Percentiles rank a stretch among this genome's conserved stretches.
phyloP scores from a whole-genome alignment of 2,888 invertebrate genomes.

The Campopleginae sp. region DNA sequence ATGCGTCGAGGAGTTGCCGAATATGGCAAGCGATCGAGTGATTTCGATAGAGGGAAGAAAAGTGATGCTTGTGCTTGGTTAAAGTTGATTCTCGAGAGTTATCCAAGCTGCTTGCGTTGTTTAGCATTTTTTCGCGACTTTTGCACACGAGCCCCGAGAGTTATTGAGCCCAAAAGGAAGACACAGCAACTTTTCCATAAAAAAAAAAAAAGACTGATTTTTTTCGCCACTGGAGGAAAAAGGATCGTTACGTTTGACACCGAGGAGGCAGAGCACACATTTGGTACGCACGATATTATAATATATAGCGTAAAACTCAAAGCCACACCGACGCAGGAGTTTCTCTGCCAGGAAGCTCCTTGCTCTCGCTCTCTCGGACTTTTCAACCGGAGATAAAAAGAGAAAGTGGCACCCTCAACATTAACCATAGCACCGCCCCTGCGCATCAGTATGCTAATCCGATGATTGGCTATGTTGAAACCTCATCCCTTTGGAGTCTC shows the following conservation, averaged over 20 bases:
- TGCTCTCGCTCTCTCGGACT: conserved; percentile 31
- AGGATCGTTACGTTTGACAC: conserved; percentile 55
- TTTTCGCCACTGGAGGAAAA: conserved; percentile 53
- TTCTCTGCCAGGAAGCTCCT: conserved; percentile 45
- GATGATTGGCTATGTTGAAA: conserved; percentile 84
- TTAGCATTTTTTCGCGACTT: conserved; percentile 63
- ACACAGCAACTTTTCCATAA: background rate
- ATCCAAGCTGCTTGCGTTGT: conserved; percentile 22
- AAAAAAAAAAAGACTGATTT: conserved; percentile 20
- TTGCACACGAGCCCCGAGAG: conserved; percentile 46
- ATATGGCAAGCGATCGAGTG: conserved; percentile 15
- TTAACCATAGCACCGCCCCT: conserved; percentile 82
- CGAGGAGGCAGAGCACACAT: conserved; percentile 47
- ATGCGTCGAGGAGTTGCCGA: conserved; percentile 32
- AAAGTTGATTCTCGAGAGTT: conserved; percentile 38
- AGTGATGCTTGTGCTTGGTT: conserved; percentile 30
- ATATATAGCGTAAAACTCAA: conserved; percentile 51
- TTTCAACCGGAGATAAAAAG: conserved; percentile 54
- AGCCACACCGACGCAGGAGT: conserved; percentile 59
- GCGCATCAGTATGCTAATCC: conserved; percentile 84
- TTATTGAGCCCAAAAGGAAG: conserved; percentile 20
- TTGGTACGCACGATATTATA: background rate
- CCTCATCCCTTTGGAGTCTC: conserved; percentile 71
- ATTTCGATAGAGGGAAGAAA: conserved; percentile 27
- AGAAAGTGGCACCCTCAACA: conserved; percentile 81